Base-by-base conservation (phyloP, 2,113 vertebrate genomes). In the Salvelinus alpinus region DNA sequence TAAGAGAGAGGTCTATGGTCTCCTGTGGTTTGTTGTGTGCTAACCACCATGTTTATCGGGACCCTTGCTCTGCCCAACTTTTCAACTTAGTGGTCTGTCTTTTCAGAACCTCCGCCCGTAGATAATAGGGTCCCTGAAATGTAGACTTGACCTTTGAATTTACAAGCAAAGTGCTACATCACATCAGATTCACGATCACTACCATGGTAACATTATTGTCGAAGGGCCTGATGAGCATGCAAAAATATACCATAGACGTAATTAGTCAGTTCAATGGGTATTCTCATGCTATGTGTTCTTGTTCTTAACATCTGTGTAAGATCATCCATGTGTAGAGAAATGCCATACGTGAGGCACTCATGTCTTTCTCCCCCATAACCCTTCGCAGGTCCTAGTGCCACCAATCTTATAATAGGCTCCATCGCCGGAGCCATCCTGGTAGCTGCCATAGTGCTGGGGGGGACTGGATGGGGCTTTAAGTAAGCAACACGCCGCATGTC, bases 381-480 rank as follows among this genome's bases (percentile, higher is more conserved):
- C 95, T 99, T 95, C 94, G 91, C 97, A 99, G 98, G 98, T 99
- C 98, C 98, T 96, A 99, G 98, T 92, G 98, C 98, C 94, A 99
- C 98, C 96, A 99, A 99, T 96, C 96, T 99, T 94, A 99, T 99
- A 96, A 99, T 99, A 97, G 98, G 98, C 93, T 98, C 98, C 95
- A 99, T 99, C 95, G 98, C 98, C 94, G 98, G 98, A 94, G 98
- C 98, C 95, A 99, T 99, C 96, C 97, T 99, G 96, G 98, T 99
- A 96, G 96, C 97, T 92, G 98, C 98, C 93, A 99, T 99, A 98
- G 98, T 99, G 96, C 97, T 99, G 96, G 98, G 98, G 96, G 98
- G 98, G 93, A 99, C 98, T 95, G 98, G 98, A 97, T 99, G 98
- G 98, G 98, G 98, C 92, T 99, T 99, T 99, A 99, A 99, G 98